These are phyloP conservation scores for Diprion similis DNA, from an alignment of 1,140 invertebrate species.

Conservation along the genomic window DNA sequence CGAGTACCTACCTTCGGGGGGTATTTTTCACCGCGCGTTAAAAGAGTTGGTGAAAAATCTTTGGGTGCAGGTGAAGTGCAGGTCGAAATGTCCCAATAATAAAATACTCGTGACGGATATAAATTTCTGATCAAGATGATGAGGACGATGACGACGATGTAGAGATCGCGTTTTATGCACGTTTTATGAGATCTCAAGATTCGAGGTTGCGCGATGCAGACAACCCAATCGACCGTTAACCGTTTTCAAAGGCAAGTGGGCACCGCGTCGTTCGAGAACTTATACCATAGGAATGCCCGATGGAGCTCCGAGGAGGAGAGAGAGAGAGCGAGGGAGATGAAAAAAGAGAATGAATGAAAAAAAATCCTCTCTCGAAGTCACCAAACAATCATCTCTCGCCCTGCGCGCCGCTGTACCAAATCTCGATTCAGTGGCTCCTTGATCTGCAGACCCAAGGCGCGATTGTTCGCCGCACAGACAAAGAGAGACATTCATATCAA, in stretches of 20 bases:
- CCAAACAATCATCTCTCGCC: constrained; percentile 46
- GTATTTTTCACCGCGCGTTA: too few species aligned
- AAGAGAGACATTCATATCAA: constrained; percentile 39
- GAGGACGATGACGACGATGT: too few species aligned
- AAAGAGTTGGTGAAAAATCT: too few species aligned
- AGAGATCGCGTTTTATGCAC: too few species aligned
- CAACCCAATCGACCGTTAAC: constrained; percentile 29
- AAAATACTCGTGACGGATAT: too few species aligned
- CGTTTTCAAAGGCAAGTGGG: constrained; percentile 1
- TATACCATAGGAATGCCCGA: background rate
- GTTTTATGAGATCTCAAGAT: background rate
- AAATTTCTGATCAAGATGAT: too few species aligned
- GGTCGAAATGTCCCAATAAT: too few species aligned
- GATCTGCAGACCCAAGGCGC: constrained; percentile 35
- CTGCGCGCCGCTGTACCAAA: constrained; percentile 16
- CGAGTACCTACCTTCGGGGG: too few species aligned
- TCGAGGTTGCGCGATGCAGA: background rate
- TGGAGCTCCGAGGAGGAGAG: background rate
- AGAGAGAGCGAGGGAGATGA: background rate
- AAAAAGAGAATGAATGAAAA: constrained; percentile 17
- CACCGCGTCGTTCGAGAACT: constrained; percentile 10
- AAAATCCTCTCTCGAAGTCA: constrained; percentile 43
- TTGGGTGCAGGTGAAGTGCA: too few species aligned
- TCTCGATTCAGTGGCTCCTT: constrained; percentile 38
- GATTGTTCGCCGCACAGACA: constrained; percentile 34